Evolutionary conservation across 2,113 vertebrate species (phyloP), one percentile per base, ranked within the genome.

Genomic region (Alaudala cheleensis): DNA sequence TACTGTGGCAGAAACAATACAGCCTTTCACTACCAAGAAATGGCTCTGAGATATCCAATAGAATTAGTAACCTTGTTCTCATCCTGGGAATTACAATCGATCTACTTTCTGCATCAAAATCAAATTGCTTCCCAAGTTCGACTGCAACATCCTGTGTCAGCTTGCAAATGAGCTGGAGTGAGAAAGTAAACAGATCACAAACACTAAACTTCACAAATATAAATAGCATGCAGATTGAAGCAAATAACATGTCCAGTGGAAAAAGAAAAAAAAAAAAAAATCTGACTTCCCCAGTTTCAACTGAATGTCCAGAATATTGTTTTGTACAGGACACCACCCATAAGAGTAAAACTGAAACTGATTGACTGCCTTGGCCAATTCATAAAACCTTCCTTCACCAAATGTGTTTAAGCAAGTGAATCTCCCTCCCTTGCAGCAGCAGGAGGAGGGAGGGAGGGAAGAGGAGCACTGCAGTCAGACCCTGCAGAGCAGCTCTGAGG

Each of bases 151-250:
- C 81, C 58, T 94, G 10, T 17, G 4, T 82, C 66, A 91, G 74
- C 69, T 92, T 76, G 90, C 84, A 78, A 90, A 88, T 67, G 90
- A 96, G 86, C 53, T 45, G 45, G 33, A 92, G 37, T 40, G 42
- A 37, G 88, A 92, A 81, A 84, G 44, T 33, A 96, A 96, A 95
- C 81, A 88, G 53, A 83, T 90, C 92, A 64, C 64, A 78, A 95
- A 56, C 64, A 71, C 64, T 94, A 28, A 95, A 83, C 49, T 86
- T 58, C 28, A 90, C 62, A 83, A 78, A 64, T 88, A 92, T 34
- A 88, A 94, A 67, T 51, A 81, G 65, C 31, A 54, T 33, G 57
- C 33, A 94, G 81, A 92, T 49, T 67, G 76, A 81, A 83, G 72
- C 16, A 86, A 92, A 89, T 57, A 49, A 87, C 16, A 25, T 26